Evolutionary conservation across 2,113 vertebrate species (phyloP), one percentile per base, ranked within the genome.

Genomic region (Rhipidura dahli): DNA sequence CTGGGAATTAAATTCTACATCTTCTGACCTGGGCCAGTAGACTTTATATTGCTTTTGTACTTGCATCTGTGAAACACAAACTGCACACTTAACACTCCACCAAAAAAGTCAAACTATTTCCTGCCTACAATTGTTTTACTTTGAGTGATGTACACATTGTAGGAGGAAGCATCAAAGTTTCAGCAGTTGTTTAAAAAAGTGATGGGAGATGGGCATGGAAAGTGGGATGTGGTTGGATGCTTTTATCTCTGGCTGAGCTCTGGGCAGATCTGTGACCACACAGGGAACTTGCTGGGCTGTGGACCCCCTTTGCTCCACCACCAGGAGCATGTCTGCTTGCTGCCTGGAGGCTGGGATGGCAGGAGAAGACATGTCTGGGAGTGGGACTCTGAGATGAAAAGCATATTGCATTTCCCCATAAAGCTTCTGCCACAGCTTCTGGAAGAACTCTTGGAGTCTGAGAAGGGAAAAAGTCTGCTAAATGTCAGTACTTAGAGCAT

Each of bases 321-420:
- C 40, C 9, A 39, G 20, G 14, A 49, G 22, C 0, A 1, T 45
- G 7, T 49, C 8, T 14, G 7, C 33, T 47, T 3, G 2, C 2
- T 69, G 44, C 4, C 54, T 3, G 3, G 23, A 37, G 44, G 28
- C 10, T 31, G 8, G 47, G 56, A 57, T 70, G 30, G 14, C 56
- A 91, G 57, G 42, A 82, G 6, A 65, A 53, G 13, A 39, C 11
- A 3, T 4, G 9, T 30, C 49, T 91, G 24, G n/a, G n/a, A 14
- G 28, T 2, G 13, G 33, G 26, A 49, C 83, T 26, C 11, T 19
- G 45, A 73, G 39, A 16, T 11, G 3, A n/a, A 78, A 92, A 40
- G 21, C 7, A 9, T 5, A 19, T 6, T 98, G 94, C 98, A 97
- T 98, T 97, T 98, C 97, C 98, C 98, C 97, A n/a, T 97, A 94